These are phyloP conservation scores for Microtus pennsylvanicus DNA, from an alignment of 2,113 vertebrate species.

Conservation along the genomic window DNA sequence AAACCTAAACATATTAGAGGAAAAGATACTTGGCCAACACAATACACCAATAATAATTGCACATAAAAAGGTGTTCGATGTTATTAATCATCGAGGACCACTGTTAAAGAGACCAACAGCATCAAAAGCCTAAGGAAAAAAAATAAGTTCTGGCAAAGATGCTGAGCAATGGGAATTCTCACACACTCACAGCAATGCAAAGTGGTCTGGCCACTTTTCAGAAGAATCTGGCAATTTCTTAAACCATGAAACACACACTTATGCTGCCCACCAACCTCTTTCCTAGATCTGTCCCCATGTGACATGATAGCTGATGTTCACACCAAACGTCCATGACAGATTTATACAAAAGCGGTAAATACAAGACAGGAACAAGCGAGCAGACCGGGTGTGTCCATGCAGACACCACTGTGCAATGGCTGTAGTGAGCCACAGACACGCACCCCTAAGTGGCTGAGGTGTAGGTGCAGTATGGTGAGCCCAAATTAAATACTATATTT, in stretches of 20 bases:
- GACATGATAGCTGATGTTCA: background rate
- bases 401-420: background rate
- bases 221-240: background rate
- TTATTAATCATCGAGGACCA: background rate
- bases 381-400: background rate
- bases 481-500: background rate
- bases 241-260: background rate
- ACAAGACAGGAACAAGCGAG: background rate
- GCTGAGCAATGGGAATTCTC: background rate
- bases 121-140: background rate
- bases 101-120: background rate
- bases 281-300: background rate
- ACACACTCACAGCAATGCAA: background rate
- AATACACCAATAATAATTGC: background rate
- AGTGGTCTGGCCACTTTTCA: background rate
- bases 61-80: background rate
- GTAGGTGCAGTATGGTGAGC: background rate
- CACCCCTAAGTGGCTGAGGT: background rate
- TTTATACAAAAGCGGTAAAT: background rate
- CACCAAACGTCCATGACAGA: background rate
- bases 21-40: background rate
- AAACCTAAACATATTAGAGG: background rate
- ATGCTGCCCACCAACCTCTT: background rate
- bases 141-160: background rate
- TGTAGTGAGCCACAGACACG: fast-evolving